Base-by-base conservation (phyloP, 2,797 vertebrate species). In the Rhodeus uyekii region DNA sequence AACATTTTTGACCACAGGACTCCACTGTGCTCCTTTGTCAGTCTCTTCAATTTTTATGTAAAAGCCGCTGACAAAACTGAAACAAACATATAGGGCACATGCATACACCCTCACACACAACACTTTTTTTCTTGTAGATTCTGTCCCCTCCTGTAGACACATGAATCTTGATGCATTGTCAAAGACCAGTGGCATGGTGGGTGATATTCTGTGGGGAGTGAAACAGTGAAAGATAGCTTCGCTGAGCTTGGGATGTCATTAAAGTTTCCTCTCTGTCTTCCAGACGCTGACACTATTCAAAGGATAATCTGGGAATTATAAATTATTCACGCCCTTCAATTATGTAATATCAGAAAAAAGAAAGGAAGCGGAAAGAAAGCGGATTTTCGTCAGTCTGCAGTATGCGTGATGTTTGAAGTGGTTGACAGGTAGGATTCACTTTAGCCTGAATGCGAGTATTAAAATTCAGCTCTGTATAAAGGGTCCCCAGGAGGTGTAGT, bases 261-360 rank as follows among this genome's bases (percentile, higher is more conserved):
- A 36, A 76, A 81, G 68, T 75, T 84, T 46, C 78, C 75, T 68
- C 63, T 48, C 39, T 64, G 81, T 84, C 76, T 84, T 60, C 36
- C 48, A 68, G 48, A 78, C 2, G 64, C 36, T 42, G 80, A 82
- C 64, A 65, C 76, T 27, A n/a, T 50, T 78, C 48, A 81, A 65
- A 39, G 65, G 71, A 76, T 81, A 78, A 84, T 80, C 58, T 75
- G 44, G 18, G 53, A 76, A 61, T 68, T 44, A 44, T 87, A 48
- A 79, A 71, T 78, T 80, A 84, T 82, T 87, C 71, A 82, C 39
- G 16, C 38, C 65, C n/a, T 63, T 74, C 71, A 75, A 78, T 82
- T 77, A 84, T 78, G 65, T 76, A 87, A 87, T 68, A 69, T 81
- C 68, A 58, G 46, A 69, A 42, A 68, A 44, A 72, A 32, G 36